These are phyloP conservation scores for Phortica okadai DNA, from an alignment of 2,888 invertebrate species.

Conservation along the genomic window DNA sequence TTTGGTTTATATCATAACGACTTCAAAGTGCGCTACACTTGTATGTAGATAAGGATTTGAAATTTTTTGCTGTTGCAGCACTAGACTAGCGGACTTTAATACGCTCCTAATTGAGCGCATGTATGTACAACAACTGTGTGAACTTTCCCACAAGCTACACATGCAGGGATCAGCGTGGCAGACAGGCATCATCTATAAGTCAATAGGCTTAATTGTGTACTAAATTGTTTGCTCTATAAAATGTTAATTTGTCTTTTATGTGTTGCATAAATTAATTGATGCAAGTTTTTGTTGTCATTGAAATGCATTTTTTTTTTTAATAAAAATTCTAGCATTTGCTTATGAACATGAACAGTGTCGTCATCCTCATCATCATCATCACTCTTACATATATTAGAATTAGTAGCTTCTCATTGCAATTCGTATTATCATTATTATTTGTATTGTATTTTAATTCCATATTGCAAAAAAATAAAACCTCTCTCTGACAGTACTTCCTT, in stretches of 20 bases:
- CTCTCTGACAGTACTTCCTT: too few species aligned
- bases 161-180: too few species aligned
- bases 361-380: conserved; percentile 14
- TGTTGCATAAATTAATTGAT: conserved; percentile 31
- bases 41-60: not conserved
- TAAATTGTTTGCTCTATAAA: conserved; percentile 13
- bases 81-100: not conserved
- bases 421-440: not conserved
- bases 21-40: not conserved
- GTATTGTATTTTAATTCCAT: too few species aligned
- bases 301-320: conserved; percentile 38
- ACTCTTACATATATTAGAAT: conserved; percentile 25
- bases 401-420: conserved; percentile 32
- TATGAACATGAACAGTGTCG: conserved; percentile 38
- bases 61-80: not conserved
- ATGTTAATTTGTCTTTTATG: conserved; percentile 11
- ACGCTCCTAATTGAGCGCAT: not conserved
- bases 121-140: too few species aligned
- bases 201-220: not conserved
- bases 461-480: too few species aligned
- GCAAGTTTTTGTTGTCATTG: conserved; percentile 47
- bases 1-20: not conserved
- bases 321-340: not conserved
- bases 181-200: not conserved
- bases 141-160: too few species aligned